Evolutionary conservation across 2,113 vertebrate species (phyloP), one percentile per base, ranked within the genome.

Genomic region (Mastomys coucha): DNA sequence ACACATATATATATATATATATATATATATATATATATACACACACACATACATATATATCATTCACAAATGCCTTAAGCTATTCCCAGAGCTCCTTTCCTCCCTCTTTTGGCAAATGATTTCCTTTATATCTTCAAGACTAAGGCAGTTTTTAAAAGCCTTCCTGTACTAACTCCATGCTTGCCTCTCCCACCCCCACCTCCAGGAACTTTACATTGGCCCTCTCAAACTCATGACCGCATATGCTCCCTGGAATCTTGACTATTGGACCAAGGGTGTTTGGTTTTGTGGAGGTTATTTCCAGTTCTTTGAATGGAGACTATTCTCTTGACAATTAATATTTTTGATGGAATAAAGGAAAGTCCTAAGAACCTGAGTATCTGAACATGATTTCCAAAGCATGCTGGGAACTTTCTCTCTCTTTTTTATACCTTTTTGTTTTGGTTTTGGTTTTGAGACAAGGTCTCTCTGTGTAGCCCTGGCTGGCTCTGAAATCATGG

Each of bases 351-450:
- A 31, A 75, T 69, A 89, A 70, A 76, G 24, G 22, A 69, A 91
- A 82, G 67, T 31, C 31, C 8, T 17, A n/a, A 73, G 51, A 26
- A 1, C 53, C 69, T 1, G 0, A 65, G 45, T 60, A 39, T 13
- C 63, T 69, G 76, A 86, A 76, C 45, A 84, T 7, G 45, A 92
- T 70, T 84, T 84, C 36, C 36, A 76, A 69, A 94, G 49, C 42
- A 82, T 1, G 36, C 13, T 70, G 36, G 45, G 51, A 56, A 65
- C 22, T 39, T 88, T 39, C 67, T 70, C 26, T 89, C 3, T 53
- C 2, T 65, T n/a, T 53, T 91, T 90, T 26, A 67, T 19, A 81
- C 36, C 10, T 49, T 33, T 49, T 51, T 39, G 88, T 20, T 95
- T 45, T 91, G 11, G 24, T 16, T n/a, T 82, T 82, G 13, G 7